Base-by-base conservation (phyloP, 2,113 vertebrate species). In the Malurus melanocephalus region DNA sequence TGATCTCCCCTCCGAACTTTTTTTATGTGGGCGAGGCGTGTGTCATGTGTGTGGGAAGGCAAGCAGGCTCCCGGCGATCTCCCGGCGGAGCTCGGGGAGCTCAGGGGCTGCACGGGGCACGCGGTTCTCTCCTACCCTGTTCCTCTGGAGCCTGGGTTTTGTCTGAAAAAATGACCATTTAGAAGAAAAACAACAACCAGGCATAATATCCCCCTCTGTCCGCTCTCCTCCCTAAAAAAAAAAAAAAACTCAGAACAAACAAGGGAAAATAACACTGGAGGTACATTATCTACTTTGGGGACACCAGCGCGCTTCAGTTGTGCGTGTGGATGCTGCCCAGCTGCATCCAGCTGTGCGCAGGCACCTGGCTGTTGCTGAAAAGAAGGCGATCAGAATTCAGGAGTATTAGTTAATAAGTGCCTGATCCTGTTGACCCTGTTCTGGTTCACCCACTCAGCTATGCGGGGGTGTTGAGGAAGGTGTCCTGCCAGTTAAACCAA, bases 361-460 rank as follows among this genome's bases (percentile, higher is more conserved):
- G 74, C 86, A 56, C 60, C 79, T 76, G 85, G 89, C 69, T 71
- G 18, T 69, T 80, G 80, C 90, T 83, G 76, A 57, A 90, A 91
- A 90, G 87, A 88, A 93, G 88, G 57, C 56, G 84, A 92, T 86
- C 80, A 81, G 80, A 87, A 95, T 77, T 85, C 85, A 35, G 84
- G 80, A 83, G 79, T 81, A 86, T 88, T 92, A 80, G 95, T 96
- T 92, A 94, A 96, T 96, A 83, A 94, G 93, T 95, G 92, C 92
- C 94, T 90, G 93, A 92, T 93, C 90, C 84, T 94, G 89, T 93
- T 95, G 91, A 95, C 91, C 92, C 88, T 92, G 94, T 91, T 94
- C 94, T 92, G 90, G 72, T 94, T 96, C 95, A 95, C 79, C 89
- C 91, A 77, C 90, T 92, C 88, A 88, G 80, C 91, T 94, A 82